phyloP scores from a whole-genome alignment of 1,140 invertebrate genomes.

The Bombus sylvicola region DNA sequence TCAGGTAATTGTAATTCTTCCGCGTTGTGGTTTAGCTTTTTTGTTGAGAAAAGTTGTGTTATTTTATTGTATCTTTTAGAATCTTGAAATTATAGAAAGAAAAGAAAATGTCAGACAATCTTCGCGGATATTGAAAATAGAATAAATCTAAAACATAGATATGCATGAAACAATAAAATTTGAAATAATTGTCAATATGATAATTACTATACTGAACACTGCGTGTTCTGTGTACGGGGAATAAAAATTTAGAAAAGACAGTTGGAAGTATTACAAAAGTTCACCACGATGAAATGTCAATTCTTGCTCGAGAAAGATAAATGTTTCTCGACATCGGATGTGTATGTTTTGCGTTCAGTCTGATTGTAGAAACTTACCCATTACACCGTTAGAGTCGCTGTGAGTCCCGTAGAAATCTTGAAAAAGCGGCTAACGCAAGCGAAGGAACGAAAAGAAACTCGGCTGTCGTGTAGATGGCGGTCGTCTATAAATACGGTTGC shows the following conservation, averaged over 20 bases:
- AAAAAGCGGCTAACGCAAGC: not conserved
- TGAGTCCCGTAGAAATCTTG: constrained; percentile 10
- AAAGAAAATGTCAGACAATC: no score
- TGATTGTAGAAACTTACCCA: constrained; percentile 13
- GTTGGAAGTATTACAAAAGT: constrained; percentile 7
- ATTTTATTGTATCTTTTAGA: no score
- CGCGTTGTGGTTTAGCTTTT: not conserved
- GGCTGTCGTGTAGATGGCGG: constrained; percentile 19
- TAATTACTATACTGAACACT: no score
- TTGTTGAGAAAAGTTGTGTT: not conserved
- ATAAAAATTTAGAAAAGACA: no score
- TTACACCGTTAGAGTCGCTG: constrained; percentile 30
- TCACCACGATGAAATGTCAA: not conserved
- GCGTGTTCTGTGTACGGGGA: not conserved
- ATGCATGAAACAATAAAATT: no score
- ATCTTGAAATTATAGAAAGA: no score
- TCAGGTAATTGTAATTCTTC: not conserved
- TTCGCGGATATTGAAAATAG: no score
- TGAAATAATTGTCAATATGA: no score
- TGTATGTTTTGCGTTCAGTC: not conserved
- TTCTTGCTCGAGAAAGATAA: not conserved
- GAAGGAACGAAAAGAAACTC: constrained; percentile 42
- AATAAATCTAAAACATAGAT: no score
- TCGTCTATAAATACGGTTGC: constrained; percentile 58
- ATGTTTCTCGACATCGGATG: not conserved